Evolutionary conservation across 2,113 vertebrate species (phyloP).

Genomic region (Archilochus colubris): DNA sequence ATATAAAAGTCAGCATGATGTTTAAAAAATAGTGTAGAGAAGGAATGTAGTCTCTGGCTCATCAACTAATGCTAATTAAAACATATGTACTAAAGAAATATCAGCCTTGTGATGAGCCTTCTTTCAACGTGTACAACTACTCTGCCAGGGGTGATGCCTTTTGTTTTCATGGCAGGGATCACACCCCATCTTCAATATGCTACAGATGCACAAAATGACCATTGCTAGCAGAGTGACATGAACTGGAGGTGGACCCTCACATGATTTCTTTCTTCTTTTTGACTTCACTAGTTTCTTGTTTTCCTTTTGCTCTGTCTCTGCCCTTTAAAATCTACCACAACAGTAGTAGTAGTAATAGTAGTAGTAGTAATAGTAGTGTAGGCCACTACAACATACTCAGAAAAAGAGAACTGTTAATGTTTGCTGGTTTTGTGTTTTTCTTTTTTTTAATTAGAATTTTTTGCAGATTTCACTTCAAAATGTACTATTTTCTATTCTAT

Average conservation of each 20-base stretch:
- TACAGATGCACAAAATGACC: not conserved
- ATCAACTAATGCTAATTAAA: not conserved
- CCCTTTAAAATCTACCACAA: not conserved
- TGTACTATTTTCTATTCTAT: not conserved
- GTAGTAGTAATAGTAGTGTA: too few relatives aligned
- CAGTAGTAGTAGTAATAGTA: too few relatives aligned
- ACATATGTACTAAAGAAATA: not conserved
- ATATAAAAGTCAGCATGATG: not conserved
- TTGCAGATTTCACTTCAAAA: not conserved
- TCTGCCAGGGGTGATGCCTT: not conserved
- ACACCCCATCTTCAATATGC: accelerated
- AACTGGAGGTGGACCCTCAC: not conserved
- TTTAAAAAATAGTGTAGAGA: not conserved
- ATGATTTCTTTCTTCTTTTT: not conserved
- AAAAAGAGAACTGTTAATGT: not conserved
- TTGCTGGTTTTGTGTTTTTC: too few relatives aligned
- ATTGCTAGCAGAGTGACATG: not conserved
- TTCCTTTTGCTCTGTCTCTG: not conserved
- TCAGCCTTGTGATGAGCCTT: not conserved
- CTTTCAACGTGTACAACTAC: not conserved
- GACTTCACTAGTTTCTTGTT: not conserved
- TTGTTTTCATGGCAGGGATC: not conserved
- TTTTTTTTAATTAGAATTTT: not conserved
- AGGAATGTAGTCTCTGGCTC: not conserved
- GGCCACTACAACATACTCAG: not conserved